Evolutionary conservation across 2,797 vertebrate species (phyloP).

Genomic region (Emydoidea blandingii): DNA sequence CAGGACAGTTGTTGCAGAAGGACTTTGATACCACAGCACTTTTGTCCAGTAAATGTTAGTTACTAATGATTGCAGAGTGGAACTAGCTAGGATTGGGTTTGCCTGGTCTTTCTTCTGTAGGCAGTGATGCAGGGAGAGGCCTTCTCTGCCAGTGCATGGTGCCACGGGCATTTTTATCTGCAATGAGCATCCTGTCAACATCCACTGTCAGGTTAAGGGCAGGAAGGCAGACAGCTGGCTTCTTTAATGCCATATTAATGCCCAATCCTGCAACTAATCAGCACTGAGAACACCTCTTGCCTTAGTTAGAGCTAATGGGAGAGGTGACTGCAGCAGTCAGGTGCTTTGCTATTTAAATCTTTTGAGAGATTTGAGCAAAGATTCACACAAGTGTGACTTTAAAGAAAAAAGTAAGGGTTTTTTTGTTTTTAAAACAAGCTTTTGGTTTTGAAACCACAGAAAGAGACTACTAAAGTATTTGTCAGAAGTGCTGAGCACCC

Average conservation of each 20-base stretch:
- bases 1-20: background rate
- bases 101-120: background rate
- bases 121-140: background rate
- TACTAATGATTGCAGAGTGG: background rate
- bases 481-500: background rate
- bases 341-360: background rate
- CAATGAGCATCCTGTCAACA: background rate
- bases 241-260: background rate
- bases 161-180: background rate
- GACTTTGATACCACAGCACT: background rate
- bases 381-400: background rate
- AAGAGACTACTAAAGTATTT: background rate
- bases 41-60: background rate
- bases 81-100: background rate
- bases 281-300: background rate
- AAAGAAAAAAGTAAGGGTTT: background rate
- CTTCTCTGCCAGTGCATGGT: background rate
- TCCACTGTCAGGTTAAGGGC: background rate
- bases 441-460: background rate
- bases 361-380: background rate
- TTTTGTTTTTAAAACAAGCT: background rate
- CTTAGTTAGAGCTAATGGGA: background rate
- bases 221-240: background rate
- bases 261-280: background rate
- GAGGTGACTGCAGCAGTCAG: background rate